A percentile compares a stretch with the other conserved stretches of the same genome.
Evolutionary conservation across 1,140 invertebrate genomes (phyloP).

Genomic region (Eufriesea mexicana): DNA sequence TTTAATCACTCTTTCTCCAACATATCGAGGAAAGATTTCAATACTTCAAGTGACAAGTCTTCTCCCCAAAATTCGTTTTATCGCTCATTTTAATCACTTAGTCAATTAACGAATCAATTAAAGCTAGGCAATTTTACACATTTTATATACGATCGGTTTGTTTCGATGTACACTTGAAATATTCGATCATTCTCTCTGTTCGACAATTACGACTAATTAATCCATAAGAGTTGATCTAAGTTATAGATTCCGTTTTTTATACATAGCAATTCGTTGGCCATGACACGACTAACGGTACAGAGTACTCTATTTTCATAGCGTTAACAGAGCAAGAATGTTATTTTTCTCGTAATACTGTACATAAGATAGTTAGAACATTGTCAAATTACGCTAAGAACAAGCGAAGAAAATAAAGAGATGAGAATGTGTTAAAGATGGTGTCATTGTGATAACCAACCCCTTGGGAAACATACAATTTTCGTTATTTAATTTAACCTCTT

Average conservation of each 20-base stretch:
- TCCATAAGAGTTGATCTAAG: neutral
- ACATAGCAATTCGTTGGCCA: neutral
- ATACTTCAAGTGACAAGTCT: neutral
- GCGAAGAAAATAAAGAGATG: slow-evolving; percentile 5
- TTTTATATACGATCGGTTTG: too few relatives aligned
- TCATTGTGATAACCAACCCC: neutral
- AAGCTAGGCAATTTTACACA: neutral
- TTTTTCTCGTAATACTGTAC: slow-evolving; percentile 32
- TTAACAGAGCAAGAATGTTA: slow-evolving; percentile 15
- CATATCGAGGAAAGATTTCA: neutral
- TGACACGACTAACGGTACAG: neutral
- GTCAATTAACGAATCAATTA: neutral
- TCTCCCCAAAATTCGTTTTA: neutral
- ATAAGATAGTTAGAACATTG: slow-evolving; percentile 24
- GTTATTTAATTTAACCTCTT: too few relatives aligned
- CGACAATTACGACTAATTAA: neutral
- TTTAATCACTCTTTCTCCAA: neutral
- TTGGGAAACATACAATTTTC: too few relatives aligned
- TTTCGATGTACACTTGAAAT: neutral
- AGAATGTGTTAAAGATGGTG: neutral
- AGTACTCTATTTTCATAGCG: slow-evolving; percentile 21
- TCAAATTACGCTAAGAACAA: slow-evolving; percentile 1
- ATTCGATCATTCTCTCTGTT: slow-evolving; percentile 8
- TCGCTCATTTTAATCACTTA: neutral
- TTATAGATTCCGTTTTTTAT: slow-evolving; percentile 1